Evolutionary conservation across 2,113 vertebrate species (phyloP), one percentile per base, ranked within the genome.

Genomic region (Craseonycteris thonglongyai): DNA sequence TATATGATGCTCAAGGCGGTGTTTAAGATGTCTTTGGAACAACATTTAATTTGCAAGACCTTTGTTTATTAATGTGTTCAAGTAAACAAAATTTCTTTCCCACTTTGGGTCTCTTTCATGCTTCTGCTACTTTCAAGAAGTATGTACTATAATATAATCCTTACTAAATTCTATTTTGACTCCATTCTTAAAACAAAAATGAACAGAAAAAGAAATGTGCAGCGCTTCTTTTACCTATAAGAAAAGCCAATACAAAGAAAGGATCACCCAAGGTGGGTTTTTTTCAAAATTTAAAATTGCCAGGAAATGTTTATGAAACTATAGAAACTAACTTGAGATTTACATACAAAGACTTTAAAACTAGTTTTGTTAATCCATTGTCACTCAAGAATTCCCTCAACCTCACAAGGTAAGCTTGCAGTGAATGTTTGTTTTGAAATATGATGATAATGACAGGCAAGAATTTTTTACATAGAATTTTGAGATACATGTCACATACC

Each of bases 271-370:
- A 51, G 45, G 69, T 61, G 66, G 66, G 12, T 78, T 71, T 84
- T 90, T 58, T 88, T 19, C 35, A 81, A 30, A 90, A 82, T 94
- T 93, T 59, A 90, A 95, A 94, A 85, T 84, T 96, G 87, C 51
- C 75, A 92, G 59, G 38, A 61, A 95, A 89, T 95, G 92, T 94
- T 94, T 92, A 47, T 84, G 78, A 93, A 92, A 94, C 54, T 81
- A 66, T 92, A 45, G 90, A 95, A 88, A 78, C 28, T 26, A 95
- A 87, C 30, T 38, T 65, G 78, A 85, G 51, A 92, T 84, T 94
- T 89, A 83, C 42, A 58, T 93, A 51, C 24, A 81, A 88, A 56
- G 33, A 68, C 86, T 93, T 94, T 19, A 47, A 58, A 87, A 24
- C 69, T 82, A 96, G 56, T 74, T 96, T 93, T 82, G 42, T 80